These are phyloP conservation scores for Masticophis lateralis DNA, from an alignment of 2,797 vertebrate genomes.

Conservation along the genomic window DNA sequence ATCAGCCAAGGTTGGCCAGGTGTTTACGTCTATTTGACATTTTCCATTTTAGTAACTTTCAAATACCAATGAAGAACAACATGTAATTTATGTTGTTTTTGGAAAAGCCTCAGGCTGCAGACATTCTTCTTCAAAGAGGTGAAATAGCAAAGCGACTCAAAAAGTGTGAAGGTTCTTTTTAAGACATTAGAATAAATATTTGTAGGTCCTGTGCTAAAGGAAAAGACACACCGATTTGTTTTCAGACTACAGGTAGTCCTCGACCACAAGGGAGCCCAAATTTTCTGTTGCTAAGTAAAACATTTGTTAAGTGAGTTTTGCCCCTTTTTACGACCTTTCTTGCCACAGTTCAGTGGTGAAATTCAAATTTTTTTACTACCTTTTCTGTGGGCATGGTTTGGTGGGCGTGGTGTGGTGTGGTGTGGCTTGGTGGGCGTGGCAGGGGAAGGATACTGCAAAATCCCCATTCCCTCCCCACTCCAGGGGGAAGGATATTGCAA, in stretches of 20 bases:
- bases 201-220: neutral
- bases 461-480: too few species aligned
- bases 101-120: neutral
- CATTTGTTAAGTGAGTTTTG: neutral
- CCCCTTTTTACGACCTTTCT: neutral
- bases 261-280: neutral
- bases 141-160: neutral
- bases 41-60: neutral
- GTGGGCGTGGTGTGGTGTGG: too few species aligned
- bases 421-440: too few species aligned
- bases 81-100: neutral
- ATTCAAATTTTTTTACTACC: too few species aligned
- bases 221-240: neutral
- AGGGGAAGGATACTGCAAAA: too few species aligned
- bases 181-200: neutral
- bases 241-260: neutral
- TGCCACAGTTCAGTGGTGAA: neutral
- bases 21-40: neutral
- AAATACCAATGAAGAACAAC: neutral
- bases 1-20: neutral
- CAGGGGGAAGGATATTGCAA: too few species aligned
- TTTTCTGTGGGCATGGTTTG: too few species aligned
- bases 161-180: neutral
- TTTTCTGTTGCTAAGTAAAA: neutral
- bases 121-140: neutral